phyloP scores from a whole-genome alignment of 2,797 vertebrate genomes.

The Chelmon rostratus region DNA sequence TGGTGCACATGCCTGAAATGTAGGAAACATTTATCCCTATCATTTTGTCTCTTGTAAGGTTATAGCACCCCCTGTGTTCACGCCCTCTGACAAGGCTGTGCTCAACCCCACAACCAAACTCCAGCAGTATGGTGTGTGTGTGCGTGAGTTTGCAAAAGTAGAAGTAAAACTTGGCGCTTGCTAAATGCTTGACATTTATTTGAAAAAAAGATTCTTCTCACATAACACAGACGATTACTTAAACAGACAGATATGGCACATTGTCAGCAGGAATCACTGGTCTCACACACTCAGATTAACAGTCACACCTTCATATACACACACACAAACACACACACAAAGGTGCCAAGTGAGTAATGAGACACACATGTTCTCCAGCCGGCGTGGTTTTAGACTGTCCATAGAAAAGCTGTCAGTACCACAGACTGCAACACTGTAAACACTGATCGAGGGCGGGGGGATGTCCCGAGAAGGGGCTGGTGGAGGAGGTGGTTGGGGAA shows the following conservation, averaged over 20 bases:
- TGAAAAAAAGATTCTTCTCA: slow-evolving; percentile 79
- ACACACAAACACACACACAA: slow-evolving; percentile 51
- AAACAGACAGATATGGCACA: slow-evolving; percentile 68
- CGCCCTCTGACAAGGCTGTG: background rate
- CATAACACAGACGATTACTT: slow-evolving; percentile 63
- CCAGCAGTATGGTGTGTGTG: background rate
- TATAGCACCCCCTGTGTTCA: background rate
- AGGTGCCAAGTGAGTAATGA: slow-evolving; percentile 58
- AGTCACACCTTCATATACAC: slow-evolving; percentile 54
- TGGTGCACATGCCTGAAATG: background rate
- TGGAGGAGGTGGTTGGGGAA: background rate
- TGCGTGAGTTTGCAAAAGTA: slow-evolving; percentile 24
- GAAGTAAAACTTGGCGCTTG: slow-evolving; percentile 31
- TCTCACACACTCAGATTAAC: slow-evolving; percentile 34
- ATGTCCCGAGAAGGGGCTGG: slow-evolving; percentile 21
- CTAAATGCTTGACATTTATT: slow-evolving; percentile 84
- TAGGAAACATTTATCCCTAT: background rate
- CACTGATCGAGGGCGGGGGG: slow-evolving; percentile 58
- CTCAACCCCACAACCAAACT: background rate
- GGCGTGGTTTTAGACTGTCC: slow-evolving; percentile 74
- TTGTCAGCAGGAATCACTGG: slow-evolving; percentile 66
- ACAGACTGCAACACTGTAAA: slow-evolving; percentile 81
- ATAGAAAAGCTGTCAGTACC: slow-evolving; percentile 83
- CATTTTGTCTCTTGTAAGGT: background rate
- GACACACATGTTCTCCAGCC: slow-evolving; percentile 59